A percentile compares a stretch with the other conserved stretches of the same genome.
phyloP scores from a whole-genome alignment of 92 coral and sea anemone species.

The Bergia sp. region DNA sequence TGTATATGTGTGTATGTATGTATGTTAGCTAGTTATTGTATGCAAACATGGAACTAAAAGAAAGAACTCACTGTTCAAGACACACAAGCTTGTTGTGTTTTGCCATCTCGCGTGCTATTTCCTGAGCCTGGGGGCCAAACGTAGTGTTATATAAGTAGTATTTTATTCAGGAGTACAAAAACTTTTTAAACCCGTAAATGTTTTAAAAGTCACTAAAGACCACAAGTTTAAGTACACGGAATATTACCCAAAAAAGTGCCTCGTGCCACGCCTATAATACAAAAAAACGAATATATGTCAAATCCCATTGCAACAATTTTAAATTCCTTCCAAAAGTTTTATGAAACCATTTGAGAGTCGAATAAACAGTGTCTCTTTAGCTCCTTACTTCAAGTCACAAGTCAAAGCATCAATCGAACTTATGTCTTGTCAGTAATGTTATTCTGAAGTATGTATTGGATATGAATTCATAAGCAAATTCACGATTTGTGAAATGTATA shows the following conservation, averaged over 20 bases:
- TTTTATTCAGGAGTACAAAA: not conserved
- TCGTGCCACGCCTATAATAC: not conserved
- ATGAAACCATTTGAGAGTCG: not conserved
- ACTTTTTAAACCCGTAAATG: not conserved
- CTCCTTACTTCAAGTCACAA: not conserved
- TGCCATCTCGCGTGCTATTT: not conserved
- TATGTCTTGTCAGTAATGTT: too few species aligned
- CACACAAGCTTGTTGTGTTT: not conserved
- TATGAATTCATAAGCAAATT: too few species aligned
- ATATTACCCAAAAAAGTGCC: not conserved
- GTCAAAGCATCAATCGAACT: too few species aligned
- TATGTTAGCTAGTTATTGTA: too few species aligned
- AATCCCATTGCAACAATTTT: not conserved
- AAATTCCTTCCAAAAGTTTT: not conserved
- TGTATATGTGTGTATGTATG: too few species aligned
- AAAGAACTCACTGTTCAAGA: not conserved
- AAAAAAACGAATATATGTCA: not conserved
- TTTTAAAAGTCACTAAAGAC: not conserved
- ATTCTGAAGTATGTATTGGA: too few species aligned
- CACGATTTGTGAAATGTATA: too few species aligned
- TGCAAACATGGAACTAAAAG: not conserved
- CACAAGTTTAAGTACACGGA: not conserved
- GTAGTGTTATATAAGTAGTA: not conserved
- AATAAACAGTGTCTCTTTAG: not conserved
- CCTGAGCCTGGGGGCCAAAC: not conserved